Percentiles rank a stretch among this genome's conserved stretches.
Conservation (phyloP, 2,113 vertebrate species). For the Zosterops japonicus region DNA sequence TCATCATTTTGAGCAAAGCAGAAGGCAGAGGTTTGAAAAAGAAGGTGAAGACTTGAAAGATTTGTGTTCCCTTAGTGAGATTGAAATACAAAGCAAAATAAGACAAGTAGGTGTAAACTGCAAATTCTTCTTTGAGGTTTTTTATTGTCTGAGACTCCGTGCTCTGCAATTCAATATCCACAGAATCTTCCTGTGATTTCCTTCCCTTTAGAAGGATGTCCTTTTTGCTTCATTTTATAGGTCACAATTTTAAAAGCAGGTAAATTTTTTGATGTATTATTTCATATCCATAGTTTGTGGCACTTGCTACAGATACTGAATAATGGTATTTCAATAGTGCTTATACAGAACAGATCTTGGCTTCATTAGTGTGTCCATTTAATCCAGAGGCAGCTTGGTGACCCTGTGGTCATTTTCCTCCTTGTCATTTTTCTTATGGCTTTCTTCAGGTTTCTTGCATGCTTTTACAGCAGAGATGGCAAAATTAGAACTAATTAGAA, state of each 20-base stretch:
- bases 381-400: not conserved
- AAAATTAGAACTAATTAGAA: not conserved
- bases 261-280: not conserved
- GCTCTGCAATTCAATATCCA: not conserved
- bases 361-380: not conserved
- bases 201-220: not conserved
- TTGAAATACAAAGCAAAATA: not conserved
- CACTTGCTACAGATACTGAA: not conserved
- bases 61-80: not conserved
- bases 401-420: not conserved
- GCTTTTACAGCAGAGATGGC: not conserved
- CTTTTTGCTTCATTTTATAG: constrained; percentile 19
- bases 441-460: not conserved
- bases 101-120: not conserved
- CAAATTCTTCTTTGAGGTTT: not conserved
- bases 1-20: not conserved
- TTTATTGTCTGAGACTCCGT: not conserved
- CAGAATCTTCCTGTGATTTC: not conserved
- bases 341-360: not conserved
- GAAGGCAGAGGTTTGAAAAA: not conserved
- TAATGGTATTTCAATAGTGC: not conserved
- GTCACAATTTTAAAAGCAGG: not conserved
- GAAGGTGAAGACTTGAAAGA: not conserved
- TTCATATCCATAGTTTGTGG: not conserved
- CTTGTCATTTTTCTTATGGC: not conserved